Percentiles rank a stretch among this genome's conserved stretches.
phyloP scores from a whole-genome alignment of 2,113 vertebrate species.

The Ifrita kowaldi region DNA sequence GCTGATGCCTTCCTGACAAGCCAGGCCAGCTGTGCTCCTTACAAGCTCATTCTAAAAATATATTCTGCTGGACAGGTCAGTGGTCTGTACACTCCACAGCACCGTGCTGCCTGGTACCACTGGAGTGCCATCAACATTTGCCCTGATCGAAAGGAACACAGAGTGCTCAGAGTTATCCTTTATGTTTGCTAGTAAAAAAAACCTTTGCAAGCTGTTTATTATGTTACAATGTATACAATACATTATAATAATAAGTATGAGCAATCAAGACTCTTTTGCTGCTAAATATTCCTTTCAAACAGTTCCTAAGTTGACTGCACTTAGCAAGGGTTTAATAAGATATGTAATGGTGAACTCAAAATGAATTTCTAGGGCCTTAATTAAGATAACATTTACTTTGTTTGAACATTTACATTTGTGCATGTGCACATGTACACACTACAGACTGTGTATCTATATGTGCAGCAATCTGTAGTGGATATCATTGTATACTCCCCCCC shows the following conservation, averaged over 20 bases:
- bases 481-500: neutral
- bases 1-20: slow-evolving; percentile 78
- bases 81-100: slow-evolving; percentile 30
- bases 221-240: neutral
- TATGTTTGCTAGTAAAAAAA: neutral
- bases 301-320: neutral
- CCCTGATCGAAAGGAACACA: neutral
- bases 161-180: neutral
- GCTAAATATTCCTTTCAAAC: neutral
- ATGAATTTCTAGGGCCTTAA: neutral
- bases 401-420: neutral
- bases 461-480: neutral
- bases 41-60: slow-evolving; percentile 65
- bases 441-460: neutral
- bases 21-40: slow-evolving; percentile 57
- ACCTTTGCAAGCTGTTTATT: neutral
- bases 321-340: neutral
- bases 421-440: neutral
- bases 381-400: neutral
- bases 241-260: neutral
- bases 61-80: slow-evolving; percentile 75
- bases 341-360: accelerated
- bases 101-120: neutral
- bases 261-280: neutral
- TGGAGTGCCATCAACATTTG: neutral